These are phyloP conservation scores for Drymonia ruficornis DNA, from an alignment of 2,888 invertebrate species.

Conservation along the genomic window DNA sequence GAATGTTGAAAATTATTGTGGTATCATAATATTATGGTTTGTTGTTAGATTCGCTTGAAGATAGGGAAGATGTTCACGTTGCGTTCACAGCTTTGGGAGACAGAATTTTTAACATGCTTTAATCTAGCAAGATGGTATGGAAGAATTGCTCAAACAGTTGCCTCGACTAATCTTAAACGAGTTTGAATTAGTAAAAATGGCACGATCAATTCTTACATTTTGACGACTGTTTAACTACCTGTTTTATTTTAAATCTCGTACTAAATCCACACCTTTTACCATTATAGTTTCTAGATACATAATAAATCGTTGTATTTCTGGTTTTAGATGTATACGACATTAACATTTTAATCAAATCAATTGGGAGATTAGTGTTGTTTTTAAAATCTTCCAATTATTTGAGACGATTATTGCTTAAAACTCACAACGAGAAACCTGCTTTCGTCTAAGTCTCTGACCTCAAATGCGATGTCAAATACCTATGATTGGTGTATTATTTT, in stretches of 20 bases:
- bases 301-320: constrained; percentile 20
- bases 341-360: constrained; percentile 22
- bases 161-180: constrained; percentile 11
- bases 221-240: constrained; percentile 1
- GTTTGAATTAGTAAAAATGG: constrained; percentile 18
- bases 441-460: constrained; percentile 29
- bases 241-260: not conserved
- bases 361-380: constrained; percentile 12
- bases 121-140: constrained; percentile 2
- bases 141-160: constrained; percentile 14
- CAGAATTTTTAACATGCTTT: too few relatives aligned
- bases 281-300: constrained; percentile 1
- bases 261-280: not conserved
- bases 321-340: constrained; percentile 18
- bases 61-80: not conserved
- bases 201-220: constrained; percentile 16
- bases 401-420: constrained; percentile 9
- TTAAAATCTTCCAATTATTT: constrained; percentile 11
- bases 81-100: too few relatives aligned
- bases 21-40: constrained; percentile 5
- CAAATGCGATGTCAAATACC: constrained; percentile 15
- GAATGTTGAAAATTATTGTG: constrained; percentile 8
- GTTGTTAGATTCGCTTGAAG: not conserved
- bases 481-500: not conserved
- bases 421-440: constrained; percentile 21